Conservation (phyloP, 1,140 invertebrate species). For the Stegodyphus dumicola region DNA sequence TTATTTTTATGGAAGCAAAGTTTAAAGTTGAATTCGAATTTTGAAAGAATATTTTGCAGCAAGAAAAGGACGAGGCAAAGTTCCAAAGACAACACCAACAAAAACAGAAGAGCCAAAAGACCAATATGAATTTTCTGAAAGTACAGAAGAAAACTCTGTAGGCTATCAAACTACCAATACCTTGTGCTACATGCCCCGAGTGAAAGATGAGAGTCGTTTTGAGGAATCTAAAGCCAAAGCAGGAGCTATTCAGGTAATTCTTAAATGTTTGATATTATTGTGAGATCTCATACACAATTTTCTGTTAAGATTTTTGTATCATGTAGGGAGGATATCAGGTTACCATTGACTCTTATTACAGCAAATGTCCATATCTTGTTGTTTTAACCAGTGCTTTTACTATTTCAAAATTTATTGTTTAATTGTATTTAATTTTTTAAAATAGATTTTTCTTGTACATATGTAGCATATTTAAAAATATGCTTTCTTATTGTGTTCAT, state of each 20-base stretch:
- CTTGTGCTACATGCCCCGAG: constrained; percentile 32
- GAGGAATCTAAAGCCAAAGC: not conserved
- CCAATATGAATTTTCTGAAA: constrained; percentile 49
- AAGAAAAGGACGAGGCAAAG: constrained; percentile 15
- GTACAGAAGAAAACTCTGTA: constrained; percentile 51
- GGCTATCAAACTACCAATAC: constrained; percentile 37
- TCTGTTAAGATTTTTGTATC: too few relatives aligned
- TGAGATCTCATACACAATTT: too few relatives aligned
- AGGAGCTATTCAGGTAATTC: not conserved
- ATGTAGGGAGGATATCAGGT: too few relatives aligned
- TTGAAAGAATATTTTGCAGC: constrained; percentile 1
- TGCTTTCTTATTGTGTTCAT: too few relatives aligned
- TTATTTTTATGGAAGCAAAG: not conserved
- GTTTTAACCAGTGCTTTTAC: too few relatives aligned
- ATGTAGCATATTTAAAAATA: too few relatives aligned
- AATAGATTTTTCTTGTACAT: too few relatives aligned
- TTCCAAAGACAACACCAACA: not conserved
- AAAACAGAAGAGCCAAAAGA: constrained; percentile 33
- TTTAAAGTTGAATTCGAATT: not conserved
- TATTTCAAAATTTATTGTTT: too few relatives aligned
- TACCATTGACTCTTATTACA: too few relatives aligned
- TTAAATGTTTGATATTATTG: too few relatives aligned
- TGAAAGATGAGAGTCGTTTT: constrained; percentile 27
- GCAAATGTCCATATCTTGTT: too few relatives aligned
- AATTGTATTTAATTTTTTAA: too few relatives aligned